phyloP scores from a whole-genome alignment of 2,888 invertebrate species.

The Papilio elwesi region DNA sequence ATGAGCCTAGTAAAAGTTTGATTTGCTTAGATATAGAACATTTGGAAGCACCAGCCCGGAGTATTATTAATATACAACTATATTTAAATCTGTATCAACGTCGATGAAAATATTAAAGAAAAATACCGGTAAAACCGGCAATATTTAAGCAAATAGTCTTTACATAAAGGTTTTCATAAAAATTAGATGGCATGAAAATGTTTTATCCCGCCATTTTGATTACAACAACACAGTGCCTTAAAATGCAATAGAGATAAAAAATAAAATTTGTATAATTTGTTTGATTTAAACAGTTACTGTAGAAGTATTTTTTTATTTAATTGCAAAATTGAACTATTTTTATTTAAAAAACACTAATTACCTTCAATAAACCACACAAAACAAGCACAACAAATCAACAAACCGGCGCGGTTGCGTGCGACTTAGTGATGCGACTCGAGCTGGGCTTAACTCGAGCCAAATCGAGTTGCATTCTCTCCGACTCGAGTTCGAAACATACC shows the following conservation, averaged over 20 bases:
- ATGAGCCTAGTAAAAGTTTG: too few relatives aligned
- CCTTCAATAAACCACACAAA: slow-evolving; percentile 34
- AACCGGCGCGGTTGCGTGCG: slow-evolving; percentile 31
- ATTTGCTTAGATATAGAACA: too few relatives aligned
- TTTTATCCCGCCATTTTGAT: slow-evolving; percentile 50
- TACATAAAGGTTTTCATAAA: neutral
- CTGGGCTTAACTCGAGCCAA: too few relatives aligned
- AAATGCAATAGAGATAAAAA: slow-evolving; percentile 1
- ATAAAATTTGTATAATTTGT: neutral
- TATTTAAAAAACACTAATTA: slow-evolving; percentile 19
- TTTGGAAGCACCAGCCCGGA: neutral
- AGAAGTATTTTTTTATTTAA: neutral
- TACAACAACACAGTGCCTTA: slow-evolving; percentile 34
- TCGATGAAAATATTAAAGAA: neutral
- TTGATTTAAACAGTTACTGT: neutral
- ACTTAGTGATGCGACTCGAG: too few relatives aligned
- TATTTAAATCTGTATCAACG: neutral
- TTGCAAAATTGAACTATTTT: neutral
- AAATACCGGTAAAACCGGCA: neutral
- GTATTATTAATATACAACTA: neutral
- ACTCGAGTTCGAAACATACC: too few relatives aligned
- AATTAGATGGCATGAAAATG: slow-evolving; percentile 2
- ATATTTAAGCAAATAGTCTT: neutral
- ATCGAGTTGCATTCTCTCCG: too few relatives aligned
- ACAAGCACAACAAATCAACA: slow-evolving; percentile 38